phyloP scores from a whole-genome alignment of 1,140 invertebrate species.

The Drosophila tani region DNA sequence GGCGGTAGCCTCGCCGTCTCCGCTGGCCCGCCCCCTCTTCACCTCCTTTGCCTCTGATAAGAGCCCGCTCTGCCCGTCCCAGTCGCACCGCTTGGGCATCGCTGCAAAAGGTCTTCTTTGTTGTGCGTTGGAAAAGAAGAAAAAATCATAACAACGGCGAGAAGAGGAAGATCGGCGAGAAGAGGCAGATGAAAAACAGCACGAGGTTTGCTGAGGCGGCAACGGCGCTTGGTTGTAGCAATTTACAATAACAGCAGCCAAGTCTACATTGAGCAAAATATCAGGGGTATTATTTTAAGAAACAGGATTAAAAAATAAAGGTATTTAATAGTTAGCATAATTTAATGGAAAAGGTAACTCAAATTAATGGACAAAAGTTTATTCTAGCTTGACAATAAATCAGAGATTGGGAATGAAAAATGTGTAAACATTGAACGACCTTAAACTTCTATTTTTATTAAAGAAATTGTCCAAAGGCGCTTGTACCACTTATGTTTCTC shows the following conservation, averaged over 20 bases:
- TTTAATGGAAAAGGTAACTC: too few relatives aligned
- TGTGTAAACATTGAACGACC: too few relatives aligned
- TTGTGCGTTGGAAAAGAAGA: constrained; percentile 62
- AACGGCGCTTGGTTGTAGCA: constrained; percentile 67
- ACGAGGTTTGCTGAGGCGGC: constrained; percentile 76
- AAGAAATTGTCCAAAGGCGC: too few relatives aligned
- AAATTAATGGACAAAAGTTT: too few relatives aligned
- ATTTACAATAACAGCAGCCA: constrained; percentile 73
- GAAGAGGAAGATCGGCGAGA: constrained; percentile 16
- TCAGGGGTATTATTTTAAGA: too few relatives aligned
- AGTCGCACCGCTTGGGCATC: constrained; percentile 11
- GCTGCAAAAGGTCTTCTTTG: constrained; percentile 79
- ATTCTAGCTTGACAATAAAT: too few relatives aligned
- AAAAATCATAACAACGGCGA: constrained; percentile 50
- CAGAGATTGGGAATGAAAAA: too few relatives aligned
- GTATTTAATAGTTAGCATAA: too few relatives aligned
- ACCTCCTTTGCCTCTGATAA: constrained; percentile 67
- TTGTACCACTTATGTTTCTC: too few relatives aligned
- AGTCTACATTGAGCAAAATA: constrained; percentile 16
- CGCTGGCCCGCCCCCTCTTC: constrained; percentile 21
- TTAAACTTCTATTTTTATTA: too few relatives aligned
- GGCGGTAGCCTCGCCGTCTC: constrained; percentile 71
- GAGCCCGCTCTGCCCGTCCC: constrained; percentile 2
- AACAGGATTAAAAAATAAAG: background rate
- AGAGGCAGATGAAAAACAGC: constrained; percentile 58